phyloP scores from a whole-genome alignment of 2,888 invertebrate species.

The Eupsilia transversa region DNA sequence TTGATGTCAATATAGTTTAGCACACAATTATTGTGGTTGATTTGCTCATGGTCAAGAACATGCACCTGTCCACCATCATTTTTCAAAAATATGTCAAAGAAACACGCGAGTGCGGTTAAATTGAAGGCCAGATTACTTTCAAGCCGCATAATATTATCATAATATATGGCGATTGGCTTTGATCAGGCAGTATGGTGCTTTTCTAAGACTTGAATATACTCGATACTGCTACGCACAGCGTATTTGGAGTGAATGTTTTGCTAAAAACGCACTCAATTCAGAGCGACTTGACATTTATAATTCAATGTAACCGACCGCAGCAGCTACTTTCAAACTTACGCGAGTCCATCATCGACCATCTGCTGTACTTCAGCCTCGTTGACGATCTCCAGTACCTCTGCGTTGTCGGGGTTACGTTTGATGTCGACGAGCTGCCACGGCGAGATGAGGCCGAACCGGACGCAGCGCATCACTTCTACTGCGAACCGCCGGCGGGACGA shows the following conservation, averaged over 20 bases:
- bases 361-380: slow-evolving; percentile 93
- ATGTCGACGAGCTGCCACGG: slow-evolving; percentile 95
- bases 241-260: no score
- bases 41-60: background rate
- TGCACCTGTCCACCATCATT: background rate
- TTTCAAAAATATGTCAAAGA: background rate
- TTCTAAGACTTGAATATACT: background rate
- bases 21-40: background rate
- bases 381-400: slow-evolving; percentile 93
- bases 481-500: slow-evolving; percentile 89
- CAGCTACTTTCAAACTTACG: slow-evolving; percentile 88
- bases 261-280: background rate
- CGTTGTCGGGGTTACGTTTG: slow-evolving; percentile 93
- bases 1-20: background rate
- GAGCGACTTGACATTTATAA: background rate
- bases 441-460: slow-evolving; percentile 94
- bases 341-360: slow-evolving; percentile 95
- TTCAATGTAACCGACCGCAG: background rate
- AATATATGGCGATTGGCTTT: background rate
- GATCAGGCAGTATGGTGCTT: background rate
- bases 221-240: background rate
- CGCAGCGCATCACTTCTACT: slow-evolving; percentile 92
- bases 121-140: background rate
- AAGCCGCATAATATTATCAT: background rate
- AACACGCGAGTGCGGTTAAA: background rate